A percentile compares a stretch with the other conserved stretches of the same genome.
These are phyloP conservation scores for Syrrhaptes paradoxus DNA, from an alignment of 2,113 vertebrate genomes.

Conservation along the genomic window DNA sequence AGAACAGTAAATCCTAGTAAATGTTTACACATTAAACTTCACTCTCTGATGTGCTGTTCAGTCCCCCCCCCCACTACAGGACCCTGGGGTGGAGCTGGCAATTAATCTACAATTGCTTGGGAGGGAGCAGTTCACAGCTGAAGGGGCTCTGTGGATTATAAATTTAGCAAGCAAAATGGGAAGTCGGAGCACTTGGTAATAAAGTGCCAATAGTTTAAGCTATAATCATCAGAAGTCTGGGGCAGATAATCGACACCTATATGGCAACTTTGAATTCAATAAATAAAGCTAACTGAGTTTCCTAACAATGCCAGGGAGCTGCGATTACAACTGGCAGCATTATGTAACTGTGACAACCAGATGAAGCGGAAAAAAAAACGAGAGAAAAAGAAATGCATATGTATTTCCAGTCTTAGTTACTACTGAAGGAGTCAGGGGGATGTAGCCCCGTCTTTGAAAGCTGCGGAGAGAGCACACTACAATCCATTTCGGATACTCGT, in stretches of 20 bases:
- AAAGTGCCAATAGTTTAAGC: constrained; percentile 40
- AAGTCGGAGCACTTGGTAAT: constrained; percentile 9
- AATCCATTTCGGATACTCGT: not conserved
- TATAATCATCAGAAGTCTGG: constrained; percentile 34
- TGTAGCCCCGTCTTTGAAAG: not conserved
- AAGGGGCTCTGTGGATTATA: constrained; percentile 41
- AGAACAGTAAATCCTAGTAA: constrained; percentile 8
- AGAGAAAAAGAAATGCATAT: not conserved
- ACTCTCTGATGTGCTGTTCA: constrained; percentile 9
- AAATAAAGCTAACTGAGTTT: constrained; percentile 36
- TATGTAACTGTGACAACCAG: constrained; percentile 62
- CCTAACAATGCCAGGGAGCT: constrained; percentile 50
- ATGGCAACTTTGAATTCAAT: constrained; percentile 55
- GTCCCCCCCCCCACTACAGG: not conserved
- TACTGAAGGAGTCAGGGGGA: constrained; percentile 16
- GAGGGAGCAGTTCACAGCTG: constrained; percentile 56
- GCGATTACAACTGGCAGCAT: constrained; percentile 43
- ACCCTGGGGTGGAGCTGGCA: constrained; percentile 40
- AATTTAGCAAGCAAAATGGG: constrained; percentile 27
- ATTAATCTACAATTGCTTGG: constrained; percentile 64
- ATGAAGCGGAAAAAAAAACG: not conserved
- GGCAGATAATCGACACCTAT: constrained; percentile 45
- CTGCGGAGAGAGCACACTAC: not conserved
- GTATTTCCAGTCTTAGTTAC: constrained; percentile 16
- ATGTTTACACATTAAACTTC: constrained; percentile 18